Percentiles rank a stretch among this genome's conserved stretches.
These are phyloP conservation scores for Pseudomyrmex concolor DNA, from an alignment of 1,140 invertebrate genomes.

Conservation along the genomic window DNA sequence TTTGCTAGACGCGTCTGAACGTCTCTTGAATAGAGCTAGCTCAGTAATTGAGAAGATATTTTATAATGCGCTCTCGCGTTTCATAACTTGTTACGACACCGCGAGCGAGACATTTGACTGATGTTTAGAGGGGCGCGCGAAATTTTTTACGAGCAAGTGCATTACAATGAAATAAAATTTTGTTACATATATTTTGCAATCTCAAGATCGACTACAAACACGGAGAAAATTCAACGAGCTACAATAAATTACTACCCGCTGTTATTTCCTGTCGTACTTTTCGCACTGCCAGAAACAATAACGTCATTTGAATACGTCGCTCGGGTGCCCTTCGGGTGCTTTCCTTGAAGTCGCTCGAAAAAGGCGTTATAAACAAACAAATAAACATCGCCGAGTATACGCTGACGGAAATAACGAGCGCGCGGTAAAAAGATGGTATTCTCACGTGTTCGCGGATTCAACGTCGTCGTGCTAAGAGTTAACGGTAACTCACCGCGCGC, in stretches of 20 bases:
- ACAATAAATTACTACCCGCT: neutral
- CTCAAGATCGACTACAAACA: neutral
- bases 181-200: too few relatives aligned
- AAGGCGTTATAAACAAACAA: constrained; percentile 40
- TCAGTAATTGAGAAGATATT: constrained; percentile 52
- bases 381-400: neutral
- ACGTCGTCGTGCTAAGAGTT: constrained; percentile 67
- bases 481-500: constrained; percentile 66
- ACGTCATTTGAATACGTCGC: neutral
- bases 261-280: constrained; percentile 2
- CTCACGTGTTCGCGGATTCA: constrained; percentile 69
- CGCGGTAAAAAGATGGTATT: constrained; percentile 58
- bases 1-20: constrained; percentile 47
- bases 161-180: neutral
- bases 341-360: constrained; percentile 6
- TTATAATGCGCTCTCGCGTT: constrained; percentile 48
- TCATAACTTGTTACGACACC: constrained; percentile 55
- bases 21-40: constrained; percentile 50
- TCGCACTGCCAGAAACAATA: neutral
- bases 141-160: neutral
- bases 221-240: neutral
- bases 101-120: constrained; percentile 31
- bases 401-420: constrained; percentile 53
- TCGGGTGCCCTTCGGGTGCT: neutral
- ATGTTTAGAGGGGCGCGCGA: constrained; percentile 12